Evolutionary conservation across 2,888 invertebrate genomes (phyloP), one percentile per base, ranked within the genome.

Genomic region (Napeogenes inachia): DNA sequence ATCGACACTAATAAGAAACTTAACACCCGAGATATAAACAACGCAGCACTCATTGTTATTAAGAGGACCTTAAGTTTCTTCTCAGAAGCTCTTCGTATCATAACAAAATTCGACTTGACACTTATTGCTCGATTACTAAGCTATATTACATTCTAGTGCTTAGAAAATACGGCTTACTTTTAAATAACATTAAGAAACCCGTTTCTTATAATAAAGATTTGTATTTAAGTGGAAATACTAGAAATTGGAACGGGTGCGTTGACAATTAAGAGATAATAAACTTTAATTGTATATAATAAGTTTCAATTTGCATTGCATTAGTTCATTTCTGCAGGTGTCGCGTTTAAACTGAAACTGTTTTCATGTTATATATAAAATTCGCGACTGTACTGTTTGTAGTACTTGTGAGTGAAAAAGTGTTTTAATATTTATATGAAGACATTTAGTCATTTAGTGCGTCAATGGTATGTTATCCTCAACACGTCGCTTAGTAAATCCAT

Each of bases 41-140:
- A 82, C 73, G 75, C 78, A 82, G 81, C 83, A 82, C 73, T 83
- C 81, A 84, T 86, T 82, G 77, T 79, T 77, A 77, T 73, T 75
- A 69, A 76, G 79, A 74, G 75, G 77, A 80, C 81, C 80, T 78
- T 75, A 74, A 77, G 79, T 78, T 75, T 77, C 77, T 84, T 84
- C 84, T 78, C 64, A 73, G 84, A 84, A 84, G 72, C 75, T 75
- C 74, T 67, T 70, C 72, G 73, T 82, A 82, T 81, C 80, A 80
- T 78, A 82, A 81, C 79, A 81, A 61, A 60, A 55, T 38, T 64
- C 13, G 56, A 60, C 47, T 46, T 57, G 61, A 63, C 63, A 66
- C 60, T 62, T 50, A 45, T 61, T 33, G 50, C 57, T 46, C 13
- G 46, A 61, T 12, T 32, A 21, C 35, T 59, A 56, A 53, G 59